phyloP scores from a whole-genome alignment of 2,888 invertebrate species.

The Stenodera caucasica region DNA sequence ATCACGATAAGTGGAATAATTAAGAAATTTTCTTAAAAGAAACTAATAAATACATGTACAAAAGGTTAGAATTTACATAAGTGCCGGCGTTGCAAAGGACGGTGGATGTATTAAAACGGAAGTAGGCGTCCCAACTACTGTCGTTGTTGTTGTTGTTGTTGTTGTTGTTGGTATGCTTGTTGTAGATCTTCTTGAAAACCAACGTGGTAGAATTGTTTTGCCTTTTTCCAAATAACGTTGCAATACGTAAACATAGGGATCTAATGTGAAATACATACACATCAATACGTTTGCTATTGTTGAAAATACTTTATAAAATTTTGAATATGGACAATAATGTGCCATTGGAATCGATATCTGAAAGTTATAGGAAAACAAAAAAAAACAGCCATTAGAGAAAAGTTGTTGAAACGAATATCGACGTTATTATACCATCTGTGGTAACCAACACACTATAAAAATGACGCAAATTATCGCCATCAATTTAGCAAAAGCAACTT shows the following conservation, averaged over 20 bases:
- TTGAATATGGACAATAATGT: conserved; percentile 52
- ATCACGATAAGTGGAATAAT: conserved; percentile 28
- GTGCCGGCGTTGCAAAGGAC: conserved; percentile 28
- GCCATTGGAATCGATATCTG: conserved; percentile 70
- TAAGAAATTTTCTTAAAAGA: conserved; percentile 30
- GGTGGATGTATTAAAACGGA: conserved; percentile 40
- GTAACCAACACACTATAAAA: conserved; percentile 85
- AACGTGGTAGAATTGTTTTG: conserved; percentile 37
- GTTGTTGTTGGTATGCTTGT: conserved; percentile 35
- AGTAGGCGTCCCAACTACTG: conserved; percentile 37
- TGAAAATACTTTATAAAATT: conserved; percentile 57
- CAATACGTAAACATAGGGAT: conserved; percentile 82
- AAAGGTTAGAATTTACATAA: conserved; percentile 35
- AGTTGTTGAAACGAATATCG: background rate
- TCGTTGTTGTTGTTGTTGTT: conserved; percentile 28
- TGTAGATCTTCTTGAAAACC: conserved; percentile 34
- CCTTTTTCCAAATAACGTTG: conserved; percentile 60
- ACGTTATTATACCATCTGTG: conserved; percentile 73
- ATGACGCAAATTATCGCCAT: conserved; percentile 83
- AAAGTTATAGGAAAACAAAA: conserved; percentile 32
- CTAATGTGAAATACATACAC: conserved; percentile 79
- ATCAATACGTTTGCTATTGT: conserved; percentile 72
- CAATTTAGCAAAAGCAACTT: conserved; percentile 80
- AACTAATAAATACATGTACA: conserved; percentile 28
- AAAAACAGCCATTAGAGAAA: conserved; percentile 2